These are phyloP conservation scores for Heliconius melpomene DNA, from an alignment of 1,140 invertebrate genomes.

Conservation along the genomic window DNA sequence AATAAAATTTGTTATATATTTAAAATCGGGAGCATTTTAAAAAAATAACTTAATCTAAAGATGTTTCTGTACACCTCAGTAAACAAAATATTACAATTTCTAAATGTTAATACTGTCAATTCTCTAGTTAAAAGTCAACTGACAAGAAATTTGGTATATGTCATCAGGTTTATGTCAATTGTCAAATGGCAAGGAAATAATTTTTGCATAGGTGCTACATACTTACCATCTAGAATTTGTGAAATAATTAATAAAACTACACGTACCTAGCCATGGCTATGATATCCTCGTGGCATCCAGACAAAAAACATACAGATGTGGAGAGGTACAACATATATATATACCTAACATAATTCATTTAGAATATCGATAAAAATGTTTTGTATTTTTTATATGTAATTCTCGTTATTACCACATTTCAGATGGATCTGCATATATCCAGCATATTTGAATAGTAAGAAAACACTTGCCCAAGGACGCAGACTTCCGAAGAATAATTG, in stretches of 20 bases:
- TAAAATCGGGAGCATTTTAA: too few relatives aligned
- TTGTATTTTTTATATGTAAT: conserved; percentile 9
- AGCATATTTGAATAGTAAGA: conserved; percentile 97
- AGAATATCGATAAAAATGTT: neutral
- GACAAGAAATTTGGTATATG: neutral
- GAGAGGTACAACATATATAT: conserved; percentile 71
- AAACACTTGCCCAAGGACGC: conserved; percentile 93
- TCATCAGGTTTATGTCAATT: neutral
- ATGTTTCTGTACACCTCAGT: too few relatives aligned
- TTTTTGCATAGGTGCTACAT: neutral
- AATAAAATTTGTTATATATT: too few relatives aligned
- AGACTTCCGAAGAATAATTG: conserved; percentile 91
- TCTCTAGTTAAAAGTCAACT: neutral
- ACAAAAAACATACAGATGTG: conserved; percentile 86
- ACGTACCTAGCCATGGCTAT: conserved; percentile 60
- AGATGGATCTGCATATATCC: conserved; percentile 99
- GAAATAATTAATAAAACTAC: neutral
- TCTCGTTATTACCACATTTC: conserved; percentile 42
- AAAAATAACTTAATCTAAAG: too few relatives aligned
- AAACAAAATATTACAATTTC: too few relatives aligned
- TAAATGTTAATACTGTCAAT: too few relatives aligned
- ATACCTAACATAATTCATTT: too few relatives aligned
- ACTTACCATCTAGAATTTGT: neutral
- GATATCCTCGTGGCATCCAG: conserved; percentile 81
- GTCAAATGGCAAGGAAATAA: neutral